These are phyloP conservation scores for Cistogaster globosa DNA, from an alignment of 2,888 invertebrate genomes.

Conservation along the genomic window DNA sequence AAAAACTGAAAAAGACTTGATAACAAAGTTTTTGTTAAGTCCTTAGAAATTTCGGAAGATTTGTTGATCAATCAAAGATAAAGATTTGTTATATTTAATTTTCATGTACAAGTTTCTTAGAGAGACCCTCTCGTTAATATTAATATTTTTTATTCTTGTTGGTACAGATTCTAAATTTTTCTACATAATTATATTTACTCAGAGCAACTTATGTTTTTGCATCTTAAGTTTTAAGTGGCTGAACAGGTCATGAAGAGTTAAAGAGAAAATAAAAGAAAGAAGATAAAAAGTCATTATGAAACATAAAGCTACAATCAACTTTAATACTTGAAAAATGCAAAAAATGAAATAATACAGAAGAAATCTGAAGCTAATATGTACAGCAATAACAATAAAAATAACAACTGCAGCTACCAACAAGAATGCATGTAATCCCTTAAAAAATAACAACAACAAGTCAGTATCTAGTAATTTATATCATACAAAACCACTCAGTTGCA, in stretches of 20 bases:
- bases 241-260: constrained; percentile 46
- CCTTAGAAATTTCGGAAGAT: too few relatives aligned
- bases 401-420: constrained; percentile 6
- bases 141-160: too few relatives aligned
- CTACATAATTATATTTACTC: constrained; percentile 5
- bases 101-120: too few relatives aligned
- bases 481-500: constrained; percentile 47
- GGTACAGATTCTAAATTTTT: neutral
- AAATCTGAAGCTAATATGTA: constrained; percentile 19
- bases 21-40: too few relatives aligned
- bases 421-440: constrained; percentile 25
- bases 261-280: constrained; percentile 27
- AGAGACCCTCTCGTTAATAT: too few relatives aligned
- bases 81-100: too few relatives aligned
- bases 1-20: too few relatives aligned
- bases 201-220: constrained; percentile 31
- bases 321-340: constrained; percentile 20
- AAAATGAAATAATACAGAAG: constrained; percentile 1
- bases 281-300: constrained; percentile 7
- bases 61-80: too few relatives aligned
- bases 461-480: constrained; percentile 54
- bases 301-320: constrained; percentile 40
- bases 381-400: constrained; percentile 12
- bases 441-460: constrained; percentile 37
- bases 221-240: constrained; percentile 47